Conservation (phyloP, 2,797 vertebrate species). For the Chrosomus eos region DNA sequence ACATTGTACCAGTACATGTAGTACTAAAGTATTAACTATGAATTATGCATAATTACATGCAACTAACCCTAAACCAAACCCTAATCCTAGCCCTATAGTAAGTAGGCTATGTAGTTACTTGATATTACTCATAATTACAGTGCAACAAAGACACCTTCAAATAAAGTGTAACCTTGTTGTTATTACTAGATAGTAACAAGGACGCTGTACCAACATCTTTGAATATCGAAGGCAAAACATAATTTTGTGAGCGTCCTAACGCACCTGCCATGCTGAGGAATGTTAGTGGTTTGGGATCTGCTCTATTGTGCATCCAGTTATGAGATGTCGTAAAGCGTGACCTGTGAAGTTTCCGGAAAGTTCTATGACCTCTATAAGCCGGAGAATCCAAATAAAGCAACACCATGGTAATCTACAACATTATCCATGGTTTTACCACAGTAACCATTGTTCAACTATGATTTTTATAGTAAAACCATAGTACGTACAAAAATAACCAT, state of each 20-base stretch:
- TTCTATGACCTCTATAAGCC: conserved; percentile 53
- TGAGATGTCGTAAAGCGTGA: conserved; percentile 25
- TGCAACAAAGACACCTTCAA: background rate
- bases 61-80: background rate
- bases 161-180: background rate
- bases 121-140: background rate
- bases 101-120: background rate
- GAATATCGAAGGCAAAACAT: background rate
- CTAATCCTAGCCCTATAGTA: background rate
- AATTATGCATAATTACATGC: background rate
- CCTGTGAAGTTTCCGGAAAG: conserved; percentile 50
- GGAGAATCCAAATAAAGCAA: conserved; percentile 38
- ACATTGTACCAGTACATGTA: background rate
- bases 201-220: background rate
- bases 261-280: conserved; percentile 35
- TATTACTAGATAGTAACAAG: background rate
- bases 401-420: too few species aligned
- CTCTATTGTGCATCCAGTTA: conserved; percentile 34
- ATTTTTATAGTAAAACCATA: too few species aligned
- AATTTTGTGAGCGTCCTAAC: background rate
- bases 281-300: conserved; percentile 16
- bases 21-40: background rate
- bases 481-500: too few species aligned
- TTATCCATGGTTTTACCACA: too few species aligned
- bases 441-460: too few species aligned